A percentile compares a stretch with the other conserved stretches of the same genome.
Conservation (phyloP, 1,140 invertebrate genomes). For the Drosophila erecta region DNA sequence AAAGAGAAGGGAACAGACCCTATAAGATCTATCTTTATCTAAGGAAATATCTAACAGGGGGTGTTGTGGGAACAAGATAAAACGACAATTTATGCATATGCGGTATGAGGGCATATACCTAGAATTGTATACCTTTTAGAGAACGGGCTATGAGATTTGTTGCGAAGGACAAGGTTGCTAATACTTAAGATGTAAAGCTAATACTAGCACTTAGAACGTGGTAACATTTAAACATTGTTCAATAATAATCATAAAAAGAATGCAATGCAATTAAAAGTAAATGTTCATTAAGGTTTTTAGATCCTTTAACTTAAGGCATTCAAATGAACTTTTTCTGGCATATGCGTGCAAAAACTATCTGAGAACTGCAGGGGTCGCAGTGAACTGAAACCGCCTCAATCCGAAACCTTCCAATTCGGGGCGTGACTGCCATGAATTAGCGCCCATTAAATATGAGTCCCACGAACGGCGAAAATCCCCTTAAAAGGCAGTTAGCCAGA, state of each 20-base stretch:
- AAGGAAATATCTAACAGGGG: conserved; percentile 16
- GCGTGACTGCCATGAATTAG: conserved; percentile 68
- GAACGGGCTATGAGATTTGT: too few relatives aligned
- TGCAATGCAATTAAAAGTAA: too few relatives aligned
- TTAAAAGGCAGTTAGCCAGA: conserved; percentile 62
- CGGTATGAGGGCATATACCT: background rate
- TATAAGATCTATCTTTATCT: conserved; percentile 27
- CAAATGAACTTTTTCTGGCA: background rate
- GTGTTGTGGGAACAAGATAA: too few relatives aligned
- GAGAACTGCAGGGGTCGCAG: background rate
- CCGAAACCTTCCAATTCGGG: conserved; percentile 31
- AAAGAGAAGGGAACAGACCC: conserved; percentile 28
- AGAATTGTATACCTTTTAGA: background rate
- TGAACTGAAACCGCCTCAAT: conserved; percentile 21
- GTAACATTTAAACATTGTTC: too few relatives aligned
- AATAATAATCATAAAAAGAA: too few relatives aligned
- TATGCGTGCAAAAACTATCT: background rate
- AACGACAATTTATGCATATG: background rate
- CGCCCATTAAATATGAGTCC: conserved; percentile 76
- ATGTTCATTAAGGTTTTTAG: too few relatives aligned
- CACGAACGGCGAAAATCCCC: conserved; percentile 54
- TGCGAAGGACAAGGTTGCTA: too few relatives aligned
- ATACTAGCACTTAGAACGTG: too few relatives aligned
- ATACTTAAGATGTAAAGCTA: too few relatives aligned
- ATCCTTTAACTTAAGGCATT: too few relatives aligned